A percentile compares a stretch with the other conserved stretches of the same genome.
phyloP scores from a whole-genome alignment of 1,140 invertebrate species.

The Temnothorax curvispinosus region DNA sequence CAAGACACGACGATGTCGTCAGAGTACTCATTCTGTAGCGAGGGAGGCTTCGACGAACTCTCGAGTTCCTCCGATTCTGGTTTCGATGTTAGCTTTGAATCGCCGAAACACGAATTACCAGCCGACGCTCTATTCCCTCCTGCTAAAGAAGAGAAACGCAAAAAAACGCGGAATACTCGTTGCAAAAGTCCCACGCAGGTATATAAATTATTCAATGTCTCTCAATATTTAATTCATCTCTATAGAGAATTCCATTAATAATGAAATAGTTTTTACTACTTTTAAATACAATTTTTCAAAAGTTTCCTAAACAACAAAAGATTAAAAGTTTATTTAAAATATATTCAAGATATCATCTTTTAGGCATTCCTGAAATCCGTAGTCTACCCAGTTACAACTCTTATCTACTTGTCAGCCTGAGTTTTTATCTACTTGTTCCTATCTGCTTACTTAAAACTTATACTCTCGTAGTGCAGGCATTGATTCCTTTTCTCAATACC shows the following conservation, averaged over 20 bases:
- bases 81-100: conserved; percentile 88
- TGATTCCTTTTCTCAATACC: not conserved
- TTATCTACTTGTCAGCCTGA: not conserved
- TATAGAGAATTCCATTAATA: not conserved
- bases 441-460: not conserved
- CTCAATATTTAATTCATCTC: not conserved
- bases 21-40: conserved; percentile 83
- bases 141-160: conserved; percentile 82
- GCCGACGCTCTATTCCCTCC: conserved; percentile 75
- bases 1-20: conserved; percentile 73
- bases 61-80: conserved; percentile 90
- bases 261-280: not conserved
- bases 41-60: conserved; percentile 88
- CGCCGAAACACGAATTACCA: conserved; percentile 81
- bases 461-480: not conserved
- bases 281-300: conserved; percentile 1
- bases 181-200: conserved; percentile 86
- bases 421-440: not conserved
- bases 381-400: not conserved
- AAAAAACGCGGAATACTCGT: conserved; percentile 82
- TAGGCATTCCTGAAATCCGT: not conserved
- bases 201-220: conserved; percentile 20
- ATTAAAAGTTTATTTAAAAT: conserved; percentile 2
- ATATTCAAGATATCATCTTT: not conserved
- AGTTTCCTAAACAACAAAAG: not conserved